phyloP scores from a whole-genome alignment of 2,888 invertebrate species.

The Pristionchus exspectatus region DNA sequence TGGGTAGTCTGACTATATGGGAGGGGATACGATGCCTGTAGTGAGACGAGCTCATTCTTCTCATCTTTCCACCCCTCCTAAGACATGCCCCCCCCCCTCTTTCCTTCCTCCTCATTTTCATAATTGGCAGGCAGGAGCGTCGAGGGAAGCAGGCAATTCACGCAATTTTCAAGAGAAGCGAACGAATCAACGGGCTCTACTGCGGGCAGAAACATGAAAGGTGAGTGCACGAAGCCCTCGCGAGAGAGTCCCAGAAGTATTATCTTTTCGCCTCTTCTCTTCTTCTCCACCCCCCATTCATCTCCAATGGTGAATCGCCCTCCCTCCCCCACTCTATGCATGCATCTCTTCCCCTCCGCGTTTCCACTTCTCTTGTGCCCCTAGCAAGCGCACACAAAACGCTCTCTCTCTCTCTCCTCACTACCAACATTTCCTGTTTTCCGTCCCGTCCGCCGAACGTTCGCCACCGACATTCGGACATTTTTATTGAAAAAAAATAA shows the following conservation, averaged over 20 bases:
- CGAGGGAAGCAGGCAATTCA: constrained; percentile 13
- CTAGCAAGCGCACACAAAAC: constrained; percentile 33
- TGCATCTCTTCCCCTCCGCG: constrained; percentile 15
- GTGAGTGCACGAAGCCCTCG: not conserved
- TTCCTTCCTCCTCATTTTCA: constrained; percentile 38
- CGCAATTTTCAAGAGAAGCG: not conserved
- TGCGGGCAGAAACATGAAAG: not conserved
- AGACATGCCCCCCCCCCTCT: not conserved
- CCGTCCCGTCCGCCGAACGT: not conserved
- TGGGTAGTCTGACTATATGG: too few species aligned
- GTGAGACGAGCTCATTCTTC: not conserved
- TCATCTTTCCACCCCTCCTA: not conserved
- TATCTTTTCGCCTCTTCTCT: not conserved
- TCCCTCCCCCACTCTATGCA: constrained; percentile 20
- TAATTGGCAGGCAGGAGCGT: constrained; percentile 12
- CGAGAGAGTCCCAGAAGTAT: not conserved
- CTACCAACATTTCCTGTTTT: constrained; percentile 21
- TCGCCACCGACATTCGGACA: not conserved
- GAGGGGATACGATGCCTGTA: not conserved
- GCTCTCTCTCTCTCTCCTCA: not conserved
- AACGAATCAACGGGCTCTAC: not conserved
- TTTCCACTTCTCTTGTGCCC: not conserved
- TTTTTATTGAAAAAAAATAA: not conserved
- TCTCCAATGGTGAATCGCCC: constrained; percentile 33
- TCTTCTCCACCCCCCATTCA: constrained; percentile 21